Conservation (phyloP, 2,797 vertebrate genomes). For the Peromyscus melanophrys region DNA sequence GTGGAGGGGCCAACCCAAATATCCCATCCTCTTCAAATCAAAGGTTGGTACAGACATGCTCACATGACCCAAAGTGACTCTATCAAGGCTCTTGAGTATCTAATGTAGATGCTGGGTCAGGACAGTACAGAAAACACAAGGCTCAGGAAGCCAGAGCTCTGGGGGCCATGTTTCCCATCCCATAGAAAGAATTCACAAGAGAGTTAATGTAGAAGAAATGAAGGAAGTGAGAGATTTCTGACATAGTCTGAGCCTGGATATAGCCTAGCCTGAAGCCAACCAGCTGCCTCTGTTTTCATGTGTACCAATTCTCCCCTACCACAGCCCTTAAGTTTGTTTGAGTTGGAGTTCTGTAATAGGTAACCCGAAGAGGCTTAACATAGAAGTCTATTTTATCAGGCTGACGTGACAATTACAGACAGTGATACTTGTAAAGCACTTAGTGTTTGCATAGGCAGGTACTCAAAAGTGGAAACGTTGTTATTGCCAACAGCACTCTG, state of each 20-base stretch:
- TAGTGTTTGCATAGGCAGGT: neutral
- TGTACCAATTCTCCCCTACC: neutral
- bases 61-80: neutral
- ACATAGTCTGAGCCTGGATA: neutral
- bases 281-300: constrained; percentile 12
- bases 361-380: constrained; percentile 2
- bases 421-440: neutral
- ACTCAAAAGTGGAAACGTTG: constrained; percentile 22
- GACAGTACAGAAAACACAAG: neutral
- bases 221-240: neutral
- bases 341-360: constrained; percentile 33
- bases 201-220: neutral
- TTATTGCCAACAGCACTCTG: neutral
- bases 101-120: neutral
- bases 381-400: constrained; percentile 22
- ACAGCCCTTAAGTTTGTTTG: constrained; percentile 29
- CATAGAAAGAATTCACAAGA: neutral
- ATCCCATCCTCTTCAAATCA: neutral
- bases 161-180: neutral
- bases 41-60: neutral
- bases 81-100: neutral
- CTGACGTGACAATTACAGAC: constrained; percentile 36
- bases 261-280: neutral
- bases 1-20: neutral
- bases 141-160: neutral